A percentile compares a stretch with the other conserved stretches of the same genome.
phyloP scores from a whole-genome alignment of 2,888 invertebrate species.

The Scaeva pyrastri region DNA sequence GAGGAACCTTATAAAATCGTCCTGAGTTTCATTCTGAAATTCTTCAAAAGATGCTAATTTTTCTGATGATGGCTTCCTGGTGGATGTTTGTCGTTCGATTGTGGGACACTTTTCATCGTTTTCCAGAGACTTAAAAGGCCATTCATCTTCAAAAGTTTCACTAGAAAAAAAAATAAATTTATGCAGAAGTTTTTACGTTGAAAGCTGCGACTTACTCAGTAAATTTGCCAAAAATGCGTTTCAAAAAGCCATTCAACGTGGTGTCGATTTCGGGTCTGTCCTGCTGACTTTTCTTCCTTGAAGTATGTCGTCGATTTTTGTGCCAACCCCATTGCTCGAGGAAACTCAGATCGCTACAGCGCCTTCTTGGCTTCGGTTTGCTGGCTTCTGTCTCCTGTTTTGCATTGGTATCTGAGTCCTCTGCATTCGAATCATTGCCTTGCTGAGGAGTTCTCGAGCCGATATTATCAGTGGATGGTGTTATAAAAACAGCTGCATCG shows the following conservation, averaged over 20 bases:
- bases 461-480: conserved; percentile 75
- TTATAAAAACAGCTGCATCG: conserved; percentile 70
- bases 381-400: conserved; percentile 79
- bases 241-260: conserved; percentile 79
- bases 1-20: conserved; percentile 77
- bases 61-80: conserved; percentile 10
- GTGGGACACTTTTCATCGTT: conserved; percentile 38
- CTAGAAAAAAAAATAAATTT: conserved; percentile 56
- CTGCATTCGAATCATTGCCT: conserved; percentile 73
- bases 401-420: conserved; percentile 77
- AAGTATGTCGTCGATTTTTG: conserved; percentile 80
- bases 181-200: background rate
- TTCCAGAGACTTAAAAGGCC: conserved; percentile 76
- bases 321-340: conserved; percentile 93
- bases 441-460: conserved; percentile 76
- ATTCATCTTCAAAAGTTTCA: conserved; percentile 77
- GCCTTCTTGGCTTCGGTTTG: conserved; percentile 85
- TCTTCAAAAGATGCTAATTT: conserved; percentile 65
- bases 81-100: conserved; percentile 34
- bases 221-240: conserved; percentile 78
- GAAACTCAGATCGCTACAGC: conserved; percentile 89
- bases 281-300: conserved; percentile 79
- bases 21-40: conserved; percentile 77
- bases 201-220: conserved; percentile 76
- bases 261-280: conserved; percentile 79